Percentiles rank a stretch among this genome's conserved stretches.
Evolutionary conservation across 2,888 invertebrate genomes (phyloP).

Genomic region (Lordiphosa fenestrarum): DNA sequence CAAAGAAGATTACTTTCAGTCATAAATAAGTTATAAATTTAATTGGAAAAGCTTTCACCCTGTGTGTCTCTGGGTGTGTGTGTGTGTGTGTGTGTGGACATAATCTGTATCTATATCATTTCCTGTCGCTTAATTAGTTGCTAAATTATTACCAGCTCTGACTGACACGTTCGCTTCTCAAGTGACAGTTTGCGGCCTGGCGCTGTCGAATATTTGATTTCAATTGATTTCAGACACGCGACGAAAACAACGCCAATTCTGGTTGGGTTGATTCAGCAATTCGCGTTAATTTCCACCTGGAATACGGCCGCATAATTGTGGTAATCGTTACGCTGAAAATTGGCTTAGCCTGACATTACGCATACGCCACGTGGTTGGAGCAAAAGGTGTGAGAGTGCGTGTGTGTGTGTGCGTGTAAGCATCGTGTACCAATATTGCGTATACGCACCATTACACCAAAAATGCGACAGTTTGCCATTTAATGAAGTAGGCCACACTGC

Average conservation of each 20-base stretch:
- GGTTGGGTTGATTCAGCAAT: conserved; percentile 32
- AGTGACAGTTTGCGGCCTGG: conserved; percentile 42
- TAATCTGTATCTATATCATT: conserved; percentile 15
- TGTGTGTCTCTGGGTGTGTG: neutral
- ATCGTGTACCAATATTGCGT: neutral
- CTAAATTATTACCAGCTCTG: conserved; percentile 62
- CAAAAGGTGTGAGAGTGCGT: neutral
- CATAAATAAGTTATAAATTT: conserved; percentile 67
- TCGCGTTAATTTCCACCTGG: conserved; percentile 66
- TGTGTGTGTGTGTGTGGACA: conserved; percentile 3
- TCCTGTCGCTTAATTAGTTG: conserved; percentile 63
- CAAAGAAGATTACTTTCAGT: conserved; percentile 66
- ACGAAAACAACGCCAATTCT: conserved; percentile 64
- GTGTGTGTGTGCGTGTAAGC: conserved; percentile 1
- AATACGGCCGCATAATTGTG: conserved; percentile 46
- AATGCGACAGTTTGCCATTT: conserved; percentile 17
- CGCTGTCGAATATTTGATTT: conserved; percentile 60
- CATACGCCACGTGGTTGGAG: conserved; percentile 18
- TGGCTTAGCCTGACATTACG: conserved; percentile 30
- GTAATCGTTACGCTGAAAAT: conserved; percentile 33
- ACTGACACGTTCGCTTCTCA: conserved; percentile 54
- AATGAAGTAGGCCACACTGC: conserved; percentile 1
- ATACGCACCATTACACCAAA: conserved; percentile 26
- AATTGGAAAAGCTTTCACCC: conserved; percentile 66
- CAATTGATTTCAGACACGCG: conserved; percentile 55